Evolutionary conservation across 2,888 invertebrate genomes (phyloP), one percentile per base, ranked within the genome.

Genomic region (Trichogramma evanescens): DNA sequence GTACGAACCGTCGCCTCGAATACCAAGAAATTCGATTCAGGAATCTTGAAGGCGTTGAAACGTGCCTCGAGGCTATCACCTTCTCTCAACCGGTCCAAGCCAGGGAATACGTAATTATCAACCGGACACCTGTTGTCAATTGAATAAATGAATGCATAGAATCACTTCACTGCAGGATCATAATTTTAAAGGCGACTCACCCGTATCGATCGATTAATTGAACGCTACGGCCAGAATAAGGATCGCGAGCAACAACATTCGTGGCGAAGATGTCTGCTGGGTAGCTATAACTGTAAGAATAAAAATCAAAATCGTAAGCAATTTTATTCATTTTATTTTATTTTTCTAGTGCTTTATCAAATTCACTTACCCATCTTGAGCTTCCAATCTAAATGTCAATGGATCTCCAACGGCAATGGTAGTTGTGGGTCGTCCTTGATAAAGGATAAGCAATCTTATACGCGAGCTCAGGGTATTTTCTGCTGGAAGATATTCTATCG

Each of bases 401-500:
- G 93, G 93, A 78, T 95, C 94, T 1, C 94, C 94, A 3, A 95
- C 94, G 6, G 94, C 94, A 51, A 95, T 94, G 1, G 93, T 94
- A 0, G 93, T 94, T 0, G 94, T 95, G 1, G 94, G 93, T 67
- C 93, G 80, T 50, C 93, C 93, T 80, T 94, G 92, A 75, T 94
- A 95, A 52, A 94, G 77, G 68, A 95, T 93, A 80, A 89, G 82
- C 65, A 94, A 78, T 13, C 93, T 86, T 2, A 94, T 92, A 74
- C 92, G 89, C 0, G 93, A 93, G 75, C 93, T 93, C 45, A 95
- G 79, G 0, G 93, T 91, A 70, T 94, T 94, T 75, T 94, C 93
- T 9, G 93, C 93, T 26, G 94, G 94, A 5, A 95, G 80, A 74
- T 93, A 93, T 77, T 94, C 94, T 59, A 95, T 93, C 8, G 93